Base-by-base conservation (phyloP, 2,797 vertebrate genomes). In the Microhierax caerulescens region DNA sequence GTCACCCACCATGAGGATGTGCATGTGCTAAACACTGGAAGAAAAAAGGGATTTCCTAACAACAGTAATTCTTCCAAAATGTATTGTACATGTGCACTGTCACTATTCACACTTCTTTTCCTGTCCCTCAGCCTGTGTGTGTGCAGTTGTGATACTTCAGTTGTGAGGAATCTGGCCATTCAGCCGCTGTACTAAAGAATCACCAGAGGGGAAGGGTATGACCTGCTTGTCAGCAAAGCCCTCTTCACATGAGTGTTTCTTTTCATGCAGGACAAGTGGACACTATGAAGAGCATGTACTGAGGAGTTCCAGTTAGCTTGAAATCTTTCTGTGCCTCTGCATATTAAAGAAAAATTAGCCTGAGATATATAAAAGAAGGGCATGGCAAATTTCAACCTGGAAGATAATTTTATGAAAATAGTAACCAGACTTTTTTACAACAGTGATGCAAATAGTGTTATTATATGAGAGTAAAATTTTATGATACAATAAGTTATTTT, bases 381-480 rank as follows among this genome's bases (percentile, higher is more conserved):
- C 56, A 53, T 76, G 34, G 36, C 8, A 74, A 64, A 51, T 90
- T 94, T 87, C 64, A 85, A 17, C 37, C 22, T 86, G 53, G 48
- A 92, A 89, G 36, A 37, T 72, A 93, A 83, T 83, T 89, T 75
- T 72, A 43, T 68, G 30, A 69, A 94, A 83, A 89, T 88, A 14
- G 22, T 85, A 83, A 87, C 30, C 21, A 24, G 27, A 37, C n/a
- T 56, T 75, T 94, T 95, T 79, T 93, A 79, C 47, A 84, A 63
- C 23, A 86, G 22, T 61, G 77, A 57, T 93, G 41, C 72, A 88
- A 50, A 60, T 50, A 73, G 22, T 85, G 41, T 63, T 95, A 48
- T 61, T 87, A 72, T 65, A 64, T 28, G 24, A 76, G 14, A 84
- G 51, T 73, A 86, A 91, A 87, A 78, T 86, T 73, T 85, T 83